Base-by-base conservation (phyloP, 2,888 invertebrate species). In the Dynastes maya region DNA sequence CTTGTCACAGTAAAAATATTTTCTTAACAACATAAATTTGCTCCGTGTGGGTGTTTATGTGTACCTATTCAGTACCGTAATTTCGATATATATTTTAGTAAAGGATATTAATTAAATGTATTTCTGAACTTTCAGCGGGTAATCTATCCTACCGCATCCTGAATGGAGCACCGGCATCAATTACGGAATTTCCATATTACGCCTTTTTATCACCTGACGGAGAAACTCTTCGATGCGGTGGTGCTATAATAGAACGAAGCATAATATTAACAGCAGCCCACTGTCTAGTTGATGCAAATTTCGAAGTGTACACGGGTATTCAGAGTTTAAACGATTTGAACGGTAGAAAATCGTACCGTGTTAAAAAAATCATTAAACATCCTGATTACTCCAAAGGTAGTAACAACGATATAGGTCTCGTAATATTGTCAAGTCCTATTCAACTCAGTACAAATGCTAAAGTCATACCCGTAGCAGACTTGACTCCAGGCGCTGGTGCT, bases 221-320 rank as follows among this genome's bases (percentile, higher is more conserved):
- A 32, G n/a, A 64, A 64, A 64, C 13, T 37, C 16, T 53, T 5
- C 5, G 13, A 4, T 67, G 67, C 45, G 67, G 67, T 8, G 67
- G 67, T 6, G 22, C 40, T 9, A 45, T 67, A 22, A 67, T 67
- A n/a, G 8, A 27, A 67, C n/a, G 16, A 9, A 22, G 40, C 22
- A n/a, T 67, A n/a, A 45, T 67, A 45, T 40, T 67, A 22, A 67
- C 67, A 45, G 67, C 67, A n/a, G 67, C 67, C 6, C 67, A 67
- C 16, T 67, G 67, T 40, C 16, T 67, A 5, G 5, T 6, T 16
- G n/a, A 45, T 13, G 2, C 32, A 1, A 32, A 67, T 5, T 45
- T 45, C 27, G 2, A 37, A 0, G 67, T 67, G 2, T 67, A 67
- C 9, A 16, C 67, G n/a, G 67, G 67, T 45, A 67, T 67, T 13